Conservation (phyloP, 1,140 invertebrate species). For the Leptinotarsa lineolata region DNA sequence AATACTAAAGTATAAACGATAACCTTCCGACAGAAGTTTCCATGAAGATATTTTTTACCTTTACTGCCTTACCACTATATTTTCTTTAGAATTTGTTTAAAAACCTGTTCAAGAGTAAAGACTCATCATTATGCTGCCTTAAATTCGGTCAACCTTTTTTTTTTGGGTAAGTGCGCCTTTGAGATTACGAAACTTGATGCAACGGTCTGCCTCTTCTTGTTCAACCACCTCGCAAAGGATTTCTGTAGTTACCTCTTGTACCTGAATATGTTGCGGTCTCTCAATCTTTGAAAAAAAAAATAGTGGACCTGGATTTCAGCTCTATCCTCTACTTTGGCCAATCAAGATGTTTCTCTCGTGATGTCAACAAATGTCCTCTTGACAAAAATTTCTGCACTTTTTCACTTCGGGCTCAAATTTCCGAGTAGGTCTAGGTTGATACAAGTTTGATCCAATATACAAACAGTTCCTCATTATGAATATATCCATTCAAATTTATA, state of each 20-base stretch:
- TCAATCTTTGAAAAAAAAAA: too few species aligned
- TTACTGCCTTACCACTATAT: constrained; percentile 22
- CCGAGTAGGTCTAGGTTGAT: too few species aligned
- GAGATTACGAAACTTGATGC: neutral
- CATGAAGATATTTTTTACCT: constrained; percentile 22
- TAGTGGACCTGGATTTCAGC: too few species aligned
- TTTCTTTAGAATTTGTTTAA: constrained; percentile 1
- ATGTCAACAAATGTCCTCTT: too few species aligned
- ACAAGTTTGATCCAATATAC: too few species aligned
- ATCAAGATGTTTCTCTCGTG: too few species aligned
- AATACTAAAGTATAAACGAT: constrained; percentile 17
- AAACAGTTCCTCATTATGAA: constrained; percentile 8
- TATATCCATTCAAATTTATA: constrained; percentile 5
- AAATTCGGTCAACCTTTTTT: neutral
- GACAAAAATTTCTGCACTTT: too few species aligned
- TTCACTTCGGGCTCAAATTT: too few species aligned
- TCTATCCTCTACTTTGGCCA: too few species aligned
- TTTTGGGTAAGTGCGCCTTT: neutral
- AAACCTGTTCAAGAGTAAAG: constrained; percentile 10
- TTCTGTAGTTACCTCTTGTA: neutral
- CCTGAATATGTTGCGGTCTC: too few species aligned
- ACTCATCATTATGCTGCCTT: constrained; percentile 33
- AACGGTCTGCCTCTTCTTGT: neutral
- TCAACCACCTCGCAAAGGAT: neutral
- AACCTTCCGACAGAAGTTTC: constrained; percentile 22